These are phyloP conservation scores for Microtus oregoni DNA, from an alignment of 2,113 vertebrate species.

Conservation along the genomic window DNA sequence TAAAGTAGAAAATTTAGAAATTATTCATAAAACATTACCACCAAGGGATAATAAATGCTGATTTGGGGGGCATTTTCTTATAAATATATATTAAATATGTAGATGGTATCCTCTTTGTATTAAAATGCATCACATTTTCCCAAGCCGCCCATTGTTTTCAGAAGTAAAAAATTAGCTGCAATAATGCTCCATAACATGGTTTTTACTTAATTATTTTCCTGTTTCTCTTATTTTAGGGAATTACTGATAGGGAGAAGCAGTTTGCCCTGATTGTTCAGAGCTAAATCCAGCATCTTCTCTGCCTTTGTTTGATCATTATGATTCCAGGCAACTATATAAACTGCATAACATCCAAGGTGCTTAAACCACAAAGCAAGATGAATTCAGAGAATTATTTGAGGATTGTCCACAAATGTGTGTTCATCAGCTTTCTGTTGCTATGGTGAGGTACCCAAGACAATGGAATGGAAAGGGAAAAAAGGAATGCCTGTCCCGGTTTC, in stretches of 20 bases:
- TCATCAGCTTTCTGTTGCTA: background rate
- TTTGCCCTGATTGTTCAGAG: background rate
- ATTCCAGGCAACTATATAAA: background rate
- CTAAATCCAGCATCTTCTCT: background rate
- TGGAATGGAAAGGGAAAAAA: background rate
- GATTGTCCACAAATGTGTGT: no score
- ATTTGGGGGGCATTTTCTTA: background rate
- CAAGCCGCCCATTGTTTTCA: background rate
- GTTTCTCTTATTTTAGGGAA: background rate
- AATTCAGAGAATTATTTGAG: background rate
- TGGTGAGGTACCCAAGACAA: background rate
- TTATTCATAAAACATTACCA: background rate
- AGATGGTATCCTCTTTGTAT: background rate
- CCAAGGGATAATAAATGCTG: background rate
- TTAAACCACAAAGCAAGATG: background rate
- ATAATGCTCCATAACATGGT: background rate
- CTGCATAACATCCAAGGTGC: background rate
- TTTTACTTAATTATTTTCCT: background rate
- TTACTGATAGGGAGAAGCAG: background rate
- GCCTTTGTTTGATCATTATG: background rate
- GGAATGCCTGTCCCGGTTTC: background rate
- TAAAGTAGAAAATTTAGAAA: background rate
- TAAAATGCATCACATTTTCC: background rate
- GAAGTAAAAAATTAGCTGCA: background rate
- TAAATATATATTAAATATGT: background rate